Evolutionary conservation across 64 coral and sea anemone species (phyloP).

Genomic region (Porites lutea): DNA sequence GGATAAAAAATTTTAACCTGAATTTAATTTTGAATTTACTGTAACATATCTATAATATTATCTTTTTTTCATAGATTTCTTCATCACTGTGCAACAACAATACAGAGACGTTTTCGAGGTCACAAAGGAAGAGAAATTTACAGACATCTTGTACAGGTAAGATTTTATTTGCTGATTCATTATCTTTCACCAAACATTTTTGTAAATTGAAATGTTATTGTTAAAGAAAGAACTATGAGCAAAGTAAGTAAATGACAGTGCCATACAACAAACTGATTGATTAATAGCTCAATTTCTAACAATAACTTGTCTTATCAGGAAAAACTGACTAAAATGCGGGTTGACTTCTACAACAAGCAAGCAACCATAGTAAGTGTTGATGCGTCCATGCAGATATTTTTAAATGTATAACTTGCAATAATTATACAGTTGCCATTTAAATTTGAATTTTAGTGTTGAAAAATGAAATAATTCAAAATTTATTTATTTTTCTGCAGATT

Average conservation of each 20-base stretch:
- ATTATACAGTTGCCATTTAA: too few species aligned
- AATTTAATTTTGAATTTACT: too few species aligned
- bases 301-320: slow-evolving; percentile 54
- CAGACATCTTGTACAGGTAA: slow-evolving; percentile 76
- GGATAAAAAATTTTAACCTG: too few species aligned
- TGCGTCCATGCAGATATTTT: not conserved
- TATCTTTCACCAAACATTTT: too few species aligned
- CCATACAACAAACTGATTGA: too few species aligned
- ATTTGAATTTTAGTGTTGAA: too few species aligned
- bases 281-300: too few species aligned
- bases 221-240: too few species aligned
- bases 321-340: slow-evolving; percentile 76
- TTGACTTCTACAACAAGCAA: slow-evolving; percentile 86
- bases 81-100: slow-evolving; percentile 88
- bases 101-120: slow-evolving; percentile 95
- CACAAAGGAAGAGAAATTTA: slow-evolving; percentile 92
- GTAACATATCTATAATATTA: not conserved
- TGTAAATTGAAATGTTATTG: too few species aligned
- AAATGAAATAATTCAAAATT: slow-evolving; percentile 8
- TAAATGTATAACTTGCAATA: too few species aligned
- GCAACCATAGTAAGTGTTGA: slow-evolving; percentile 81
- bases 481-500: slow-evolving; percentile 68
- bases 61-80: slow-evolving; percentile 77
- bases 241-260: too few species aligned
- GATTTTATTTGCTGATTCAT: not conserved